These are phyloP conservation scores for Alosa sapidissima DNA, from an alignment of 2,797 vertebrate species.

Conservation along the genomic window DNA sequence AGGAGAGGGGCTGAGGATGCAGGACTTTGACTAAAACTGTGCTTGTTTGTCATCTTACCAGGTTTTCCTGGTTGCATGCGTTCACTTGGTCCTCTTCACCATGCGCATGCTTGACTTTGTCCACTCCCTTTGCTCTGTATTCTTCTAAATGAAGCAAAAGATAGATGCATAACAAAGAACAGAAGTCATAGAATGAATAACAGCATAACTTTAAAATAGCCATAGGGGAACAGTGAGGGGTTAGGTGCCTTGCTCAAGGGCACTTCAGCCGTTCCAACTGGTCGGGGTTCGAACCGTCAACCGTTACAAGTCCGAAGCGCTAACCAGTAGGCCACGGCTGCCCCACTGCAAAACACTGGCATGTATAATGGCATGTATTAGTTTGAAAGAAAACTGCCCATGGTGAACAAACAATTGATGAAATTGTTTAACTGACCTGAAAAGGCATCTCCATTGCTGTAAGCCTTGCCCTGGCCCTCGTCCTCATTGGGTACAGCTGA, in stretches of 20 bases:
- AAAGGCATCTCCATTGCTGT: slow-evolving; percentile 95
- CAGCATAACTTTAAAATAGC: too few species aligned
- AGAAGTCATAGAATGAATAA: too few species aligned
- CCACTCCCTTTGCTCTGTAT: slow-evolving; percentile 94
- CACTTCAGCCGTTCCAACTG: too few species aligned
- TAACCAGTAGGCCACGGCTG: too few species aligned
- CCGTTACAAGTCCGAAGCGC: too few species aligned
- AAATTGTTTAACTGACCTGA: slow-evolving; percentile 80
- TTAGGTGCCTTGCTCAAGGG: too few species aligned
- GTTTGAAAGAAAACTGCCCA: background rate
- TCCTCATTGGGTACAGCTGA: slow-evolving; percentile 95
- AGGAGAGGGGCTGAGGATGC: background rate
- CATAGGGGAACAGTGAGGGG: too few species aligned
- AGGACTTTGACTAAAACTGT: background rate
- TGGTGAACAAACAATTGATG: background rate
- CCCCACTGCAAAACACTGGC: too few species aligned
- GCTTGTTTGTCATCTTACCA: slow-evolving; percentile 73
- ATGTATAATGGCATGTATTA: background rate
- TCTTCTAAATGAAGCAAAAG: slow-evolving; percentile 78
- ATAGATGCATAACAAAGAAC: slow-evolving; percentile 37
- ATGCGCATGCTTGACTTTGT: slow-evolving; percentile 95
- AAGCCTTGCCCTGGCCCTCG: slow-evolving; percentile 91
- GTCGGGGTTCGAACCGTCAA: too few species aligned
- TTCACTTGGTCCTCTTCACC: slow-evolving; percentile 90
- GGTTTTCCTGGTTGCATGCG: slow-evolving; percentile 89